Evolutionary conservation across 2,797 vertebrate genomes (phyloP), one percentile per base, ranked within the genome.

Genomic region (Gymnothorax reevesii): DNA sequence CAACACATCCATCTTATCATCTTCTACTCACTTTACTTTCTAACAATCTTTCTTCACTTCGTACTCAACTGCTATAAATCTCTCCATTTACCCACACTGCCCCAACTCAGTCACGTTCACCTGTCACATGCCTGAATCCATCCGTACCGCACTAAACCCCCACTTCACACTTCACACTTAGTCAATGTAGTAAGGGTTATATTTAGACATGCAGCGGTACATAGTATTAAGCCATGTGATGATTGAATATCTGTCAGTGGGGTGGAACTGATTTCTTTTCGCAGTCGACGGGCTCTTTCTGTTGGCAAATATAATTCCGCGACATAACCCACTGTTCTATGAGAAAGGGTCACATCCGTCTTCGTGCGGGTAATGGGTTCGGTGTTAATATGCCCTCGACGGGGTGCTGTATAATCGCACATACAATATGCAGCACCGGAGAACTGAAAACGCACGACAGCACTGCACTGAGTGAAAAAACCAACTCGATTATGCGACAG

Each of bases 251-350:
- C 71, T 77, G 73, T 77, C 27, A 49, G 13, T 15, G 25, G 62
- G 62, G 17, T 22, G 62, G 62, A 64, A 64, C 17, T 4, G 62
- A 22, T 22, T 27, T 33, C 27, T 71, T 71, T 71, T 71, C 69
- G 33, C 69, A 71, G 69, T 8, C 12, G 69, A 27, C 27, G 69
- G n/a, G 69, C 69, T 13, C 69, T 71, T 27, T 25, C 69, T n/a
- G 71, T 75, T 73, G 7, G 69, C 57, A n/a, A 55, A 71, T 82
- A 79, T n/a, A 52, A 62, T 33, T 84, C 57, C 27, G 33, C 33
- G 75, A 25, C 85, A 57, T 62, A 22, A 86, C 83, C 59, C 27
- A n/a, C 59, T 57, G 64, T 25, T 69, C 59, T 85, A 57, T 84
- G 49, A 83, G 59, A 52, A 20, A 5, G 13, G 57, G 60, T 10